Evolutionary conservation across 1,140 invertebrate genomes (phyloP).

Genomic region (Lordiphosa mommai): DNA sequence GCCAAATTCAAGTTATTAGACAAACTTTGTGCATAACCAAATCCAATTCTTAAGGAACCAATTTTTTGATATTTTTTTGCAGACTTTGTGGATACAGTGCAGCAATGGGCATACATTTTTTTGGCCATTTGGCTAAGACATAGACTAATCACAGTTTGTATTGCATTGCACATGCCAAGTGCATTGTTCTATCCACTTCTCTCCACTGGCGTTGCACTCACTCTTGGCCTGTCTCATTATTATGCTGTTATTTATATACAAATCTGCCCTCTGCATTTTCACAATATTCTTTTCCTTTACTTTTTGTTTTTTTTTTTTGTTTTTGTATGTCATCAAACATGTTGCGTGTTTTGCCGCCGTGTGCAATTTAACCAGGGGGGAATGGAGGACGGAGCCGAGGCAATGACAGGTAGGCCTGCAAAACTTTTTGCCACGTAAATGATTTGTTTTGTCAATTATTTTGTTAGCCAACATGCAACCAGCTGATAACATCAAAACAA

Average conservation of each 20-base stretch:
- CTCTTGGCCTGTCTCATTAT: slow-evolving; percentile 41
- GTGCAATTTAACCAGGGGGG: slow-evolving; percentile 42
- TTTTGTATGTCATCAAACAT: slow-evolving; percentile 60
- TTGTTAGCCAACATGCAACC: slow-evolving; percentile 73
- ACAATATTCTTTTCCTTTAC: slow-evolving; percentile 14
- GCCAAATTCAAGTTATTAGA: too few species aligned
- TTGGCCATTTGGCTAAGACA: too few species aligned
- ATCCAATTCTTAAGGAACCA: too few species aligned
- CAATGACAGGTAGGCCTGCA: slow-evolving; percentile 21
- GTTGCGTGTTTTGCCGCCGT: slow-evolving; percentile 70
- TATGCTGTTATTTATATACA: slow-evolving; percentile 65
- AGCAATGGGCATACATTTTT: too few species aligned
- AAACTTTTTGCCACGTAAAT: slow-evolving; percentile 71
- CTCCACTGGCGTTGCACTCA: slow-evolving; percentile 10
- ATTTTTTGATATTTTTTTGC: too few species aligned
- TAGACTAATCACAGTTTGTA: not conserved
- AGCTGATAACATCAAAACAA: slow-evolving; percentile 78
- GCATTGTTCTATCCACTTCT: slow-evolving; percentile 5
- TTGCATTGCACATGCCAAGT: not conserved
- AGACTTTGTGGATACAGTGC: too few species aligned
- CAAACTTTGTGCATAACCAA: too few species aligned
- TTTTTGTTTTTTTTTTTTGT: slow-evolving; percentile 22
- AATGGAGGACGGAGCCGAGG: slow-evolving; percentile 1
- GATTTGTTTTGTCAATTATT: slow-evolving; percentile 79
- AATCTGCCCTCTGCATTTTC: slow-evolving; percentile 20